Evolutionary conservation across 2,113 vertebrate genomes (phyloP), one percentile per base, ranked within the genome.

Genomic region (Silurus meridionalis): DNA sequence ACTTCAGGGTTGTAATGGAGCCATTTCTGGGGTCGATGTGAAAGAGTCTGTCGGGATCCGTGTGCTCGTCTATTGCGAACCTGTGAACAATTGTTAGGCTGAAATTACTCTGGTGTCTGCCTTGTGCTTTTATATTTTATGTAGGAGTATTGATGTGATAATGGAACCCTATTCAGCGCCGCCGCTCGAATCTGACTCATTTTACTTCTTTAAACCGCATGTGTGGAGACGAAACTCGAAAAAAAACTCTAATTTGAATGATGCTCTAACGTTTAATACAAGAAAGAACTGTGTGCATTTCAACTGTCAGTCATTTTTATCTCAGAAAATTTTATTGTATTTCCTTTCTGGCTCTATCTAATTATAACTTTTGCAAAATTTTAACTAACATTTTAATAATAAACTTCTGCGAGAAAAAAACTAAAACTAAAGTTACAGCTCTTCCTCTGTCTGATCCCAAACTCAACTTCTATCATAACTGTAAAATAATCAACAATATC

Each of bases 61-160:
- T 96, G 82, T 95, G 96, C 28, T 95, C 93, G 91, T 97, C 96
- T 87, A 97, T 93, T 77, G 95, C 93, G 63, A 96, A 97, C 89
- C 96, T 97, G 91, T 53, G 48, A 60, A 71, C 4, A 52, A n/a
- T 66, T n/a, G 63, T 67, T 82, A 81, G 48, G 46, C 63, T 53
- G 5, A 80, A 79, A 71, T 79, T 74, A 85, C 48, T 57, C n/a
- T 37, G 53, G 58, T 37, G 37, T 71, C 28, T 67, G 48, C n/a
- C 72, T 10, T 21, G n/a, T 48, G 61, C 63, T 77, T 58, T 79
- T 75, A 75, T 13, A 82, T 69, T 60, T 71, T 8, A 82, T 80
- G 21, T 10, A 72, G 77, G 37, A 82, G 53, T 58, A 64, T 66
- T 53, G 55, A 46, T 86, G 57, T 46, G 66, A 67, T 86, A 69